These are phyloP conservation scores for Andrena cerasifolii DNA, from an alignment of 1,140 invertebrate species.

Conservation along the genomic window DNA sequence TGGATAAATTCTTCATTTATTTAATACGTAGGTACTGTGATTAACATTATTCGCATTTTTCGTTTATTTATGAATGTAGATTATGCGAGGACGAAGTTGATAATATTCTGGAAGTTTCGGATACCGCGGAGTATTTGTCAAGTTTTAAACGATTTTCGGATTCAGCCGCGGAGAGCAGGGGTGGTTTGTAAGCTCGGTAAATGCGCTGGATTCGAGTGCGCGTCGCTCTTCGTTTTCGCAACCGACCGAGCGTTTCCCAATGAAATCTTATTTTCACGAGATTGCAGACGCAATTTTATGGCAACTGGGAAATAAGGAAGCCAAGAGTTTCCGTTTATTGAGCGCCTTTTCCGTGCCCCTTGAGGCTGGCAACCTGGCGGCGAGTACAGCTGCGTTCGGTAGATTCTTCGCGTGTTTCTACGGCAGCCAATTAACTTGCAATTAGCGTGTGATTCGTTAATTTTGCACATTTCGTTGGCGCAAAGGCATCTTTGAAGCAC, in stretches of 20 bases:
- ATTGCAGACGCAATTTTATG: slow-evolving; percentile 12
- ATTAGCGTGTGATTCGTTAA: slow-evolving; percentile 50
- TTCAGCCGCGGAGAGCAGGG: too few species aligned
- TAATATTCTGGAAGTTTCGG: not conserved
- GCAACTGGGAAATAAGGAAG: not conserved
- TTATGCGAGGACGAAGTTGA: too few species aligned
- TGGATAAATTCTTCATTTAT: too few species aligned
- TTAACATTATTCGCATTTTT: too few species aligned
- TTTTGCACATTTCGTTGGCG: slow-evolving; percentile 17
- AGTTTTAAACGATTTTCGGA: too few species aligned
- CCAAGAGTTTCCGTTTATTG: slow-evolving; percentile 26
- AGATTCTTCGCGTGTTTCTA: slow-evolving; percentile 28
- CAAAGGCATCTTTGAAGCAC: not conserved
- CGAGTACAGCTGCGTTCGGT: slow-evolving; percentile 23
- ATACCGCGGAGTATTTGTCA: too few species aligned
- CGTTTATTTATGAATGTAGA: too few species aligned
- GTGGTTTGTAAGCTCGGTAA: too few species aligned
- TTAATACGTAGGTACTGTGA: too few species aligned
- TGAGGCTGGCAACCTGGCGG: slow-evolving; percentile 10
- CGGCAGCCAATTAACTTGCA: slow-evolving; percentile 50
- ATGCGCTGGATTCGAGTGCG: too few species aligned
- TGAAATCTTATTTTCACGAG: slow-evolving; percentile 27
- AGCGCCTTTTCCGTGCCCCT: slow-evolving; percentile 11
- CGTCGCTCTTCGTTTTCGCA: too few species aligned
- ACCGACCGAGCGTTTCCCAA: slow-evolving; percentile 8